These are phyloP conservation scores for Silurus aristotelis DNA, from an alignment of 2,797 vertebrate genomes.

Conservation along the genomic window DNA sequence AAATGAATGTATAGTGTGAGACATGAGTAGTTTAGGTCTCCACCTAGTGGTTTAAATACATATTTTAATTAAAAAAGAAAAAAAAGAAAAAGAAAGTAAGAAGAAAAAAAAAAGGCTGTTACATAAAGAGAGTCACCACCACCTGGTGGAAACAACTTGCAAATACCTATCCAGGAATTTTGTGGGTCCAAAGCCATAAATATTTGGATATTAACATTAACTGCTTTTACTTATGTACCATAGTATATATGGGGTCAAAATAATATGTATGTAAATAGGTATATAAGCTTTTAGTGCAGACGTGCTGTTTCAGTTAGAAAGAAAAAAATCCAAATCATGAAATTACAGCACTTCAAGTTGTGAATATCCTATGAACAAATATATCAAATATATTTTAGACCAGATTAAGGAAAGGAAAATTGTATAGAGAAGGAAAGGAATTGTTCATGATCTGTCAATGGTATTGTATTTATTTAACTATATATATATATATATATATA, in stretches of 20 bases:
- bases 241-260: neutral
- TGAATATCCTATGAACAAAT: neutral
- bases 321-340: neutral
- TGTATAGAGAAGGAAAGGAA: neutral
- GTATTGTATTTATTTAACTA: neutral
- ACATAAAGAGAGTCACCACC: constrained; percentile 45
- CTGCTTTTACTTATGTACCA: neutral
- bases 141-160: constrained; percentile 62
- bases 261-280: neutral
- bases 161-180: neutral
- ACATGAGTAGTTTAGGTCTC: neutral
- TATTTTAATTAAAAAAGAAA: neutral
- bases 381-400: neutral
- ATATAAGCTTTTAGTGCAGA: neutral
- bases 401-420: neutral
- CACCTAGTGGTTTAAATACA: constrained; percentile 43
- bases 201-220: neutral
- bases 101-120: neutral
- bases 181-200: neutral
- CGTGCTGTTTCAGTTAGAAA: neutral
- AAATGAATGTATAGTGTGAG: neutral
- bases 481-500: too few species aligned
- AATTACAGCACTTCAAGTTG: neutral
- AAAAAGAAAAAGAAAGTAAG: neutral
- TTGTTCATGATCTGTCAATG: neutral